Conservation (phyloP, 2,113 vertebrate genomes). For the Loxodonta africana region DNA sequence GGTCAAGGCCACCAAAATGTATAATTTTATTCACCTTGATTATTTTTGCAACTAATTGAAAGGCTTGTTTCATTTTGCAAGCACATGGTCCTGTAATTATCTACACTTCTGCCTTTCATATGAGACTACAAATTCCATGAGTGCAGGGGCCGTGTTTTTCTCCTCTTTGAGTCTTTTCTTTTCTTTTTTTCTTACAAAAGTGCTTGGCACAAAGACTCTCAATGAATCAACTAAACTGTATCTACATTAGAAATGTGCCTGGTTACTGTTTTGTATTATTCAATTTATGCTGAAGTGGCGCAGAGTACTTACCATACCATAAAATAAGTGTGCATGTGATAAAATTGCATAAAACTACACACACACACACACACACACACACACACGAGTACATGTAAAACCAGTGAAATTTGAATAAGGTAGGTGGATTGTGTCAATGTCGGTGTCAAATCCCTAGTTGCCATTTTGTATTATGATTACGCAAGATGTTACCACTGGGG, state of each 20-base stretch:
- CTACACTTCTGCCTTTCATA: neutral
- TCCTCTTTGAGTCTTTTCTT: neutral
- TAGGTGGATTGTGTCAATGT: accelerated
- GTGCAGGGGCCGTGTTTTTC: no score
- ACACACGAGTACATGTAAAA: accelerated
- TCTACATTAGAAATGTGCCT: neutral
- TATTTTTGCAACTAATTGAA: conserved; percentile 34
- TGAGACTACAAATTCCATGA: neutral
- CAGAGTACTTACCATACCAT: neutral
- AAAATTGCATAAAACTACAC: neutral
- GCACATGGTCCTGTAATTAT: neutral
- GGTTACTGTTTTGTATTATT: neutral
- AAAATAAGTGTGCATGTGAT: neutral
- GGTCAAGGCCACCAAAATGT: neutral
- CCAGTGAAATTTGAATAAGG: neutral
- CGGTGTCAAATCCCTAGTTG: neutral
- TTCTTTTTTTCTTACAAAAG: neutral
- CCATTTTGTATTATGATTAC: neutral
- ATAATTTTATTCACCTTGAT: conserved; percentile 27
- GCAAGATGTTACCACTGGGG: neutral
- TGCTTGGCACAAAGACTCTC: neutral
- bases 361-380: neutral
- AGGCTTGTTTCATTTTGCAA: neutral
- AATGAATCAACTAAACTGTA: neutral
- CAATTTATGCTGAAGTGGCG: neutral